These are phyloP conservation scores for Pardosa pseudoannulata DNA, from an alignment of 2,888 invertebrate genomes.

Conservation along the genomic window DNA sequence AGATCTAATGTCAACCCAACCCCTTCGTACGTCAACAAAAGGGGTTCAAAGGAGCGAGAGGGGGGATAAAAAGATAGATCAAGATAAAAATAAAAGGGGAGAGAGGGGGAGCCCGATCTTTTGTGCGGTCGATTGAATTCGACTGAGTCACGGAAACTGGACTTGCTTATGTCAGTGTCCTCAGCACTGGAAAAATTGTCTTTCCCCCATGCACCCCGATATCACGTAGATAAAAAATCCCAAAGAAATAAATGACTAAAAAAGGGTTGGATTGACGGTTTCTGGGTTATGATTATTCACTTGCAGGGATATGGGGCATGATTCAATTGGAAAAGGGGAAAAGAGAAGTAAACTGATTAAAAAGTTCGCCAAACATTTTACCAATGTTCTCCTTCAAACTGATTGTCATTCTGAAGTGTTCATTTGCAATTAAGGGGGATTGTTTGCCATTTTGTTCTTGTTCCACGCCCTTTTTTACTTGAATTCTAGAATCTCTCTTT, in stretches of 20 bases:
- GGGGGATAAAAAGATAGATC: conserved; percentile 9
- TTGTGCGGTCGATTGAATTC: conserved; percentile 62
- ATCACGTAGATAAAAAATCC: no score
- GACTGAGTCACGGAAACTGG: conserved; percentile 59
- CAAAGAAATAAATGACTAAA: background rate
- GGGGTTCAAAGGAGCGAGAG: conserved; percentile 1
- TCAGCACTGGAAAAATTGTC: conserved; percentile 17
- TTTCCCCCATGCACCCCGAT: background rate
- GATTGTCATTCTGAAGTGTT: background rate
- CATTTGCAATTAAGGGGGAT: background rate
- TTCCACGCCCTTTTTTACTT: no score
- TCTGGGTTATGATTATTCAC: conserved; percentile 60
- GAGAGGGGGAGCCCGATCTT: conserved; percentile 29
- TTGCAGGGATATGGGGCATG: conserved; percentile 13
- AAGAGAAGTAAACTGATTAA: conserved; percentile 15
- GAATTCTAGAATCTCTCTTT: no score
- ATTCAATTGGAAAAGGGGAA: conserved; percentile 14
- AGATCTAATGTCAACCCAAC: conserved; percentile 18
- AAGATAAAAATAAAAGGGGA: conserved; percentile 16
- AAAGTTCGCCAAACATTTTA: background rate
- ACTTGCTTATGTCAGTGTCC: conserved; percentile 55
- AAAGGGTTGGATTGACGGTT: conserved; percentile 11
- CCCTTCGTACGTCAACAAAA: conserved; percentile 15
- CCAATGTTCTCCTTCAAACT: background rate
- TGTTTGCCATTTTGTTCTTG: background rate